These are phyloP conservation scores for Allolobophora icterica DNA, from an alignment of 2,888 invertebrate genomes.

Conservation along the genomic window DNA sequence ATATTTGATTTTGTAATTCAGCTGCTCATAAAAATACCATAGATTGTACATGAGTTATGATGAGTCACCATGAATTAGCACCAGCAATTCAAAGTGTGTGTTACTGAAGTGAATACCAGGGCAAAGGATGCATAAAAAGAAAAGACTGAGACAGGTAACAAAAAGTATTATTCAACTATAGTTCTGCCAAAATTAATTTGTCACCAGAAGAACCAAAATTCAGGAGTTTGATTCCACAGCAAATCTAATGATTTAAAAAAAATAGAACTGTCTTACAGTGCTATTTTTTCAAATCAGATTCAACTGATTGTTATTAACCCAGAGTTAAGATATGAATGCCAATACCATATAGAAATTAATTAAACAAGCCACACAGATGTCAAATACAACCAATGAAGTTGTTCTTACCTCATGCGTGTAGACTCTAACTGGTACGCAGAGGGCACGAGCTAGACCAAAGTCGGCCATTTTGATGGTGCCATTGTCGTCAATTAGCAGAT, in stretches of 20 bases:
- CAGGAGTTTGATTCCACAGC: background rate
- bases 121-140: too few relatives aligned
- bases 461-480: slow-evolving; percentile 67
- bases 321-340: background rate
- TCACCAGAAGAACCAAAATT: background rate
- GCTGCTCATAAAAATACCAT: too few relatives aligned
- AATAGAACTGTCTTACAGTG: background rate
- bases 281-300: background rate
- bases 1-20: too few relatives aligned
- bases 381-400: background rate
- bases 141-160: background rate
- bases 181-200: background rate
- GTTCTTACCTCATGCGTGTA: slow-evolving; percentile 65
- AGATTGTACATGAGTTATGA: too few relatives aligned
- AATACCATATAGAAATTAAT: background rate
- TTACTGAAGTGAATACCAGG: too few relatives aligned
- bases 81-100: too few relatives aligned
- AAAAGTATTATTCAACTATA: background rate
- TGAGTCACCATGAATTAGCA: too few relatives aligned
- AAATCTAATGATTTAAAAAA: background rate
- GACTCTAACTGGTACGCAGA: slow-evolving; percentile 65
- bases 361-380: background rate
- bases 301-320: background rate
- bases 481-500: slow-evolving; percentile 65
- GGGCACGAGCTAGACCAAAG: slow-evolving; percentile 66